Conservation (phyloP, 2,888 invertebrate species). For the Ecdyonurus torrentis region DNA sequence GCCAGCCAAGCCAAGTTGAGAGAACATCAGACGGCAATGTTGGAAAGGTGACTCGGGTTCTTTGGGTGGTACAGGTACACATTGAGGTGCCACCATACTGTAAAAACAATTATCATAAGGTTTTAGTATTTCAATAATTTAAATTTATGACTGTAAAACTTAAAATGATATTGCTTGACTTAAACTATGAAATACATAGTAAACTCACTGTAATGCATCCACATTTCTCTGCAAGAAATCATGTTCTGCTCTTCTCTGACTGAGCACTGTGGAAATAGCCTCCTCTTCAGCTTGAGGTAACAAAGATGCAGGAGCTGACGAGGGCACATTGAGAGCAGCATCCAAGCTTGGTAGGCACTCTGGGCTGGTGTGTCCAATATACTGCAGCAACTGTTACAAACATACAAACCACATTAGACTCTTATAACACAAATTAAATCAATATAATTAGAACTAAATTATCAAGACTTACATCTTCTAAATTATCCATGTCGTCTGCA, state of each 20-base stretch:
- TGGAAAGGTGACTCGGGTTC: slow-evolving; percentile 51
- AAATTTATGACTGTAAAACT: too few species aligned
- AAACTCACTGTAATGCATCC: slow-evolving; percentile 1
- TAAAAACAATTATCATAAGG: slow-evolving; percentile 12
- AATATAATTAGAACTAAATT: neutral
- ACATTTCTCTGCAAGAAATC: slow-evolving; percentile 38
- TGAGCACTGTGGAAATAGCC: slow-evolving; percentile 67
- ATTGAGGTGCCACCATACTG: slow-evolving; percentile 32
- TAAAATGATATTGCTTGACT: neutral
- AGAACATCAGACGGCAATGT: slow-evolving; percentile 73
- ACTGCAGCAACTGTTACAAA: slow-evolving; percentile 61
- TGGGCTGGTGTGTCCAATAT: slow-evolving; percentile 81
- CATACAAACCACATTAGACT: slow-evolving; percentile 9
- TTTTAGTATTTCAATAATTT: neutral
- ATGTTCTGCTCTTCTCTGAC: slow-evolving; percentile 69
- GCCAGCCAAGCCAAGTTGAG: slow-evolving; percentile 77
- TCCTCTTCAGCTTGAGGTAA: slow-evolving; percentile 64
- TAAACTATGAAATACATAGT: neutral
- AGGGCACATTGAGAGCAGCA: slow-evolving; percentile 60
- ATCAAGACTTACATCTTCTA: slow-evolving; percentile 60
- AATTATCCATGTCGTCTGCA: slow-evolving; percentile 75
- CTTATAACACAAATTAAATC: neutral
- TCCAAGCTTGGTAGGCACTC: slow-evolving; percentile 57
- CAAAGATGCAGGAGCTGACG: slow-evolving; percentile 45
- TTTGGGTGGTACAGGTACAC: slow-evolving; percentile 26